Base-by-base conservation (phyloP, 1,140 invertebrate genomes). In the Artemia franciscana region DNA sequence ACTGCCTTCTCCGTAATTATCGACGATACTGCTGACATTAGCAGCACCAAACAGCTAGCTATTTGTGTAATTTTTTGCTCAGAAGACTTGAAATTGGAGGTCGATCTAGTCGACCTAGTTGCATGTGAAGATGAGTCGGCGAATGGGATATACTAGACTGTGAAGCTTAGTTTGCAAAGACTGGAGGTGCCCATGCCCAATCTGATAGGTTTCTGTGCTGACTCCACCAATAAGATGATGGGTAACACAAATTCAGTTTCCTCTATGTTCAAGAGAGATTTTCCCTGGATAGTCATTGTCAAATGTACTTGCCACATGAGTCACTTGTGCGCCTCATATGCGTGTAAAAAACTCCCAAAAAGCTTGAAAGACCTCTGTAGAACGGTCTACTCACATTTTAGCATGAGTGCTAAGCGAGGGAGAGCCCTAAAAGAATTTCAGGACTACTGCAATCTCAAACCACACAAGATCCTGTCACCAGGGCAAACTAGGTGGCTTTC, bases 401-500 rank as follows among this genome's bases (percentile, higher is more conserved):
- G 64, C 60, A 65, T 68, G 28, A 73, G 70, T 62, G 62, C 58
- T 57, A 58, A 59, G 24, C 61, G 70, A 18, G 66, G 68, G 66
- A 51, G 66, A 26, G 67, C 64, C 64, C 68, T 72, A 23, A 59
- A 68, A 66, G 68, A 63, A 12, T 71, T 70, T 67, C 69, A 72
- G 66, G 59, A 26, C 12, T 69, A 72, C 67, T 9, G 39, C 30
- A 64, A 69, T 62, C 51, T 71, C 9, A 67, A 68, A 67, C 66
- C 66, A 15, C 67, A 70, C 61, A 69, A 70, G 68, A 60, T 72
- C 28, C 62, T 73, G 27, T 68, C 70, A 58, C 68, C 71, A 59
- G 60, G 62, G 30, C 71, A 71, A 66, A 73, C 72, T 24, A 66
- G 71, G 60, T 74, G 73, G 72, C 64, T 74, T 5, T 74, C 71